Percentiles rank a stretch among this genome's conserved stretches.
These are phyloP conservation scores for Pristis pectinata DNA, from an alignment of 2,797 vertebrate species.

Conservation along the genomic window DNA sequence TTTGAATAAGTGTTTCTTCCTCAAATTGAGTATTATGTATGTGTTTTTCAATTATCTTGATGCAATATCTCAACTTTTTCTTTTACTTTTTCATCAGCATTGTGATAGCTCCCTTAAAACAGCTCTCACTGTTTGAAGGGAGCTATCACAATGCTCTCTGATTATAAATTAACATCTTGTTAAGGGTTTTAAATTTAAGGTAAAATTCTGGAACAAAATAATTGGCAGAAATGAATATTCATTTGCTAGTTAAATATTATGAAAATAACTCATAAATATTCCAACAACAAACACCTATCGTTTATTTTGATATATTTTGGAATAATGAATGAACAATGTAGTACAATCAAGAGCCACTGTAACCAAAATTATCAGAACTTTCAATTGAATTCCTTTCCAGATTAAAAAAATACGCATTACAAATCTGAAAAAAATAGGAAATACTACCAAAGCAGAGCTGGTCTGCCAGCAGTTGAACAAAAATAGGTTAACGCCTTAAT, in stretches of 20 bases:
- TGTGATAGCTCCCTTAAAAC: no score
- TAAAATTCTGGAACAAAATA: slow-evolving; percentile 6
- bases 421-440: background rate
- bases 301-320: background rate
- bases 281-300: background rate
- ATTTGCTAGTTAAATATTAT: background rate
- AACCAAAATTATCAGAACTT: background rate
- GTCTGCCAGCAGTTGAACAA: background rate
- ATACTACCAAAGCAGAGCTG: background rate
- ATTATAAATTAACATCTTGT: background rate
- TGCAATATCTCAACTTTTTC: background rate
- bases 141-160: background rate
- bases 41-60: background rate
- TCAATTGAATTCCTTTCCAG: background rate
- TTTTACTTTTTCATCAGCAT: background rate
- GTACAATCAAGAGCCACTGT: background rate
- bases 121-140: background rate
- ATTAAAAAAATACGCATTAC: background rate
- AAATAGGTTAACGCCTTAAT: background rate
- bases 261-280: slow-evolving; percentile 5
- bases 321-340: background rate
- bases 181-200: background rate
- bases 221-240: background rate
- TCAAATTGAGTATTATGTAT: background rate
- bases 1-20: background rate